A percentile compares a stretch with the other conserved stretches of the same genome.
Conservation (phyloP, 2,888 invertebrate genomes). For the Mechanitis messenoides region DNA sequence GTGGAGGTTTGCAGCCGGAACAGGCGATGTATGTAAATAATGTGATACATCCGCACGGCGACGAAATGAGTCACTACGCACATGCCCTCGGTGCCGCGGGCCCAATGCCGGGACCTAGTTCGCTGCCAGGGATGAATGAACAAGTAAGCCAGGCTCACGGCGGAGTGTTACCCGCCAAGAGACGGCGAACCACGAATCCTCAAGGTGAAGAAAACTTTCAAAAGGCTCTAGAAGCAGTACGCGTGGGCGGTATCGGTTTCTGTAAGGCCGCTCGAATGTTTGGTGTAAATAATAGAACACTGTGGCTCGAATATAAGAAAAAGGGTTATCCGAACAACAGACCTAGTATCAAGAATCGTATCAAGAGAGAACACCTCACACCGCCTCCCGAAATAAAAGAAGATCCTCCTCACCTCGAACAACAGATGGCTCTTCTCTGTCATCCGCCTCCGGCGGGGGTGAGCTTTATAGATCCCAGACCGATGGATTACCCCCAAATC, state of each 20-base stretch:
- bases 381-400: conserved; percentile 77
- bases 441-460: conserved; percentile 81
- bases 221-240: conserved; percentile 86
- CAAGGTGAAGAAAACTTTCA: conserved; percentile 90
- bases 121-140: conserved; percentile 40
- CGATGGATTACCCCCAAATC: conserved; percentile 81
- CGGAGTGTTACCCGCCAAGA: conserved; percentile 67
- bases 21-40: conserved; percentile 77
- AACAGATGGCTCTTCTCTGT: conserved; percentile 77
- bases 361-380: conserved; percentile 81
- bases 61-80: conserved; percentile 62
- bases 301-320: conserved; percentile 91
- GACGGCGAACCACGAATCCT: conserved; percentile 85
- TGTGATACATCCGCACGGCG: conserved; percentile 61
- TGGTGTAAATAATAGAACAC: conserved; percentile 89
- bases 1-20: conserved; percentile 73
- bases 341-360: conserved; percentile 85
- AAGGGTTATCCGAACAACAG: conserved; percentile 88
- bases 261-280: conserved; percentile 90
- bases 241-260: conserved; percentile 89
- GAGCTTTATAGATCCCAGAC: conserved; percentile 83
- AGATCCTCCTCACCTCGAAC: conserved; percentile 47
- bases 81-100: conserved; percentile 54
- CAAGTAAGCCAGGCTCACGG: conserved; percentile 1
- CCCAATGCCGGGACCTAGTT: conserved; percentile 58